Conservation (phyloP, 2,113 vertebrate species). For the Pseudorasbora parva region DNA sequence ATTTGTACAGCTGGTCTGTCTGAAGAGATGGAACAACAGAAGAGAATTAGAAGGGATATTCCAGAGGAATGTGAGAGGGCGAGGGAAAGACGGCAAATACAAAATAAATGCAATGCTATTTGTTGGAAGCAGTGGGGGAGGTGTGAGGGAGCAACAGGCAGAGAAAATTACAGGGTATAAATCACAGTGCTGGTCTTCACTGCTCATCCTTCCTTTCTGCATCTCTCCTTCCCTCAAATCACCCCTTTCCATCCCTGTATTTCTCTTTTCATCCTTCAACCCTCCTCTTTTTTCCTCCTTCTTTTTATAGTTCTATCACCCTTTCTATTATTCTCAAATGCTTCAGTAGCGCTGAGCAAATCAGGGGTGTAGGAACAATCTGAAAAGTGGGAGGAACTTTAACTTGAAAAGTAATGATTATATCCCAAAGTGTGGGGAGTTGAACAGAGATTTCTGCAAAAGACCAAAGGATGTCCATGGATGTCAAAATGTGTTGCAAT, state of each 20-base stretch:
- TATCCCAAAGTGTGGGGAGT: not conserved
- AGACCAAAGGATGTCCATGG: not conserved
- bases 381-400: slow-evolving; percentile 12
- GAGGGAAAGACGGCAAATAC: slow-evolving; percentile 22
- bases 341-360: not conserved
- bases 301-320: slow-evolving; percentile 6
- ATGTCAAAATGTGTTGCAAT: not conserved
- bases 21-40: slow-evolving; percentile 42
- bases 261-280: not conserved
- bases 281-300: not conserved
- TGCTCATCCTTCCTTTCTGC: slow-evolving; percentile 1
- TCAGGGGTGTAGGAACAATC: not conserved
- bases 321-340: not conserved
- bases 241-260: not conserved
- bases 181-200: slow-evolving; percentile 13
- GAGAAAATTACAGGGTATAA: slow-evolving; percentile 31
- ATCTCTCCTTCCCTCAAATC: not conserved
- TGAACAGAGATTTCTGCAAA: not conserved
- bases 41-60: slow-evolving; percentile 49
- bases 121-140: slow-evolving; percentile 3
- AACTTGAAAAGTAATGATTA: slow-evolving; percentile 4
- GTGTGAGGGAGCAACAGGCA: not conserved
- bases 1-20: slow-evolving; percentile 56
- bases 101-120: not conserved
- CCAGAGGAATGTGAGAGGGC: slow-evolving; percentile 47